phyloP scores from a whole-genome alignment of 2,113 vertebrate genomes.

The Jaculus jaculus region DNA sequence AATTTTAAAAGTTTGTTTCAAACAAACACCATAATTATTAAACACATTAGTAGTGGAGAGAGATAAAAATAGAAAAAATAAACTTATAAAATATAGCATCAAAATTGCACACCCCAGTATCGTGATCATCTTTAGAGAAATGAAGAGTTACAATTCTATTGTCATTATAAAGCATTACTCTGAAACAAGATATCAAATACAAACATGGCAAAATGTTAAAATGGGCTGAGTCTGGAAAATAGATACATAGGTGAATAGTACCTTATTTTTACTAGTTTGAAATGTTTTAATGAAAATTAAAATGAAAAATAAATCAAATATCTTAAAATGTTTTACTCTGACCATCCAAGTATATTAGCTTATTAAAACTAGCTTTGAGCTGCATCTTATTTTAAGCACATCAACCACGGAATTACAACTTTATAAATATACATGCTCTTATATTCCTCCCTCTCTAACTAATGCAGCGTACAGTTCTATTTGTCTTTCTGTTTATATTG shows the following conservation, averaged over 20 bases:
- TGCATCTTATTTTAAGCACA: background rate
- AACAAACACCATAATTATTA: background rate
- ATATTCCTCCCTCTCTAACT: background rate
- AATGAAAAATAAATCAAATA: constrained; percentile 8
- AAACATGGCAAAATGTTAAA: constrained; percentile 13
- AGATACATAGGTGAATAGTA: background rate
- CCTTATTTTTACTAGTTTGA: background rate
- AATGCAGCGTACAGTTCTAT: background rate
- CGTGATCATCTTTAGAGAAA: background rate
- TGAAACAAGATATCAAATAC: background rate
- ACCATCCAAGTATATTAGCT: background rate
- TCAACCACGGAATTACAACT: background rate
- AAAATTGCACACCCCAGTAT: background rate
- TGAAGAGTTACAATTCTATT: background rate
- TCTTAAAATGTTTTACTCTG: background rate
- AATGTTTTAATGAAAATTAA: constrained; percentile 43
- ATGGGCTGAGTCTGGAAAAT: background rate
- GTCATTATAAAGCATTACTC: constrained; percentile 32
- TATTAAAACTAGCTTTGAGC: background rate
- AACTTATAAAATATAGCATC: background rate
- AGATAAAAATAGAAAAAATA: background rate
- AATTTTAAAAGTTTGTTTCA: background rate
- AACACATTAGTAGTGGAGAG: background rate
- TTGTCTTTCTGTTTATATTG: background rate
- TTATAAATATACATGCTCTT: background rate